A percentile compares a stretch with the other conserved stretches of the same genome.
phyloP scores from a whole-genome alignment of 2,888 invertebrate genomes.

The Meandrusa payeni region DNA sequence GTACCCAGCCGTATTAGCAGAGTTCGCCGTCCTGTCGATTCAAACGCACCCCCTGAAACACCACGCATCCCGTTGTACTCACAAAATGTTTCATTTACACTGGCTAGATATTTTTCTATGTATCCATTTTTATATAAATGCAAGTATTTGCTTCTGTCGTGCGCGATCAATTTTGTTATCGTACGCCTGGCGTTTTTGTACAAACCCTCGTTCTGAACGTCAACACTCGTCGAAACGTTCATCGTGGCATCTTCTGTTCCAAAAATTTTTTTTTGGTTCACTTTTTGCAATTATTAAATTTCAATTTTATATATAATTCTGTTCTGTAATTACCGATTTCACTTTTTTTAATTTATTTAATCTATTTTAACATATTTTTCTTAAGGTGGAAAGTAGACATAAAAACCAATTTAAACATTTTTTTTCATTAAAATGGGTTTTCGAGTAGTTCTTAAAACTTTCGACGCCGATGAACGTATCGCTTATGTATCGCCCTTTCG shows the following conservation, averaged over 20 bases:
- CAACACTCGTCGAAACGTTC: constrained; percentile 66
- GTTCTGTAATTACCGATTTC: constrained; percentile 27
- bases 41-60: constrained; percentile 84
- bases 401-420: too few relatives aligned
- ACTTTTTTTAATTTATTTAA: background rate
- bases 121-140: constrained; percentile 4
- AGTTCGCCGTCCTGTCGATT: constrained; percentile 85
- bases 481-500: constrained; percentile 42
- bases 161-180: constrained; percentile 44
- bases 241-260: constrained; percentile 41
- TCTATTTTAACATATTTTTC: background rate
- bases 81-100: constrained; percentile 37
- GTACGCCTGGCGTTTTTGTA: constrained; percentile 54
- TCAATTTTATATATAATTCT: too few relatives aligned
- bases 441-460: constrained; percentile 11
- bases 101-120: constrained; percentile 18
- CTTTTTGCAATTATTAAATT: constrained; percentile 2
- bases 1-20: constrained; percentile 84
- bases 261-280: constrained; percentile 3
- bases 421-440: background rate
- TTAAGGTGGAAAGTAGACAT: background rate
- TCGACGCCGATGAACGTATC: constrained; percentile 51
- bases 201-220: constrained; percentile 50
- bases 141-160: constrained; percentile 16
- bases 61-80: constrained; percentile 58